Evolutionary conservation across 2,888 invertebrate species (phyloP), one percentile per base, ranked within the genome.

Genomic region (Cataglyphis cursor): DNA sequence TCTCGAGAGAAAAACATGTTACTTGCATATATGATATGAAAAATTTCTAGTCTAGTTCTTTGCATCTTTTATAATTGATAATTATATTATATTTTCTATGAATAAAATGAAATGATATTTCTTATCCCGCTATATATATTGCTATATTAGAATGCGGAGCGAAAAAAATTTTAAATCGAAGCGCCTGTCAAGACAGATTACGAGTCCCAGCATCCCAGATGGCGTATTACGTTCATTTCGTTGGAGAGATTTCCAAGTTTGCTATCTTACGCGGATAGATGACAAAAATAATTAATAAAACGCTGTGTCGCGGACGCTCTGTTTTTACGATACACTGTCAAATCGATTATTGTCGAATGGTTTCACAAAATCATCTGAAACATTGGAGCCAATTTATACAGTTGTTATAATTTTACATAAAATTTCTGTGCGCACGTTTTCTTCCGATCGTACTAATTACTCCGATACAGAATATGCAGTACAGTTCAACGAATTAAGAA

Each of bases 211-310:
- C 72, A 44, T 70, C 72, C 59, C 78, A 78, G 78, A 59, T 78
- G 78, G 72, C 78, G 78, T 21, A 21, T 12, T 21, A 18, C n/a
- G 44, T 35, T 74, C 10, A 68, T 76, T 57, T 76, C 41, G 44
- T 38, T 18, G 31, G 10, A n/a, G 10, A 57, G 68, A 76, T 66
- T 66, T 76, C 41, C 28, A 76, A 57, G 76, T 76, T 76, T 15
- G 28, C 76, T 76, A 68, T 76, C 76, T 76, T 24, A 68, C 66
- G 41, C 57, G 72, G n/a, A 1, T 31, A 24, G 48, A 65, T 54
- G 41, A 70, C 44, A 57, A 57, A 31, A 59, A 57, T 21, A 41
- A 78, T 44, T 78, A 41, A 54, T 54, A 24, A 75, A 66, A n/a
- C 51, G 18, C 18, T 48, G 48, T 28, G 48, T 28, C 35, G 24